A percentile compares a stretch with the other conserved stretches of the same genome.
phyloP scores from a whole-genome alignment of 1,140 invertebrate genomes.

The Hesperophylax magnus region DNA sequence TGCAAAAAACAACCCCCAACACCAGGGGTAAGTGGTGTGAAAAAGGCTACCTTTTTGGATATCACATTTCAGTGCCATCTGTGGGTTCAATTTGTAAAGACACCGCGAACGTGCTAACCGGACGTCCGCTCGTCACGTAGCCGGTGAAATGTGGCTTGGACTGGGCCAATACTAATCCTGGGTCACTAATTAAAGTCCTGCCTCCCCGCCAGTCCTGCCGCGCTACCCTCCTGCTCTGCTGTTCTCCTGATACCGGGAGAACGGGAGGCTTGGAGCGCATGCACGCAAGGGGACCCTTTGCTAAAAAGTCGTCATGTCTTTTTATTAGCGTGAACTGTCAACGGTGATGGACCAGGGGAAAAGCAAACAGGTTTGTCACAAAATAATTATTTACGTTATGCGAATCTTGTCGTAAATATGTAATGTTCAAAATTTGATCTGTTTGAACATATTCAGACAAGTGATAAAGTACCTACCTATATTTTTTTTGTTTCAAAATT shows the following conservation, averaged over 20 bases:
- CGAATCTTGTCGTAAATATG: too few species aligned
- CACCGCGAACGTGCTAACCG: constrained; percentile 31
- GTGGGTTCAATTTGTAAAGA: constrained; percentile 45
- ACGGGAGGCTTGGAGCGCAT: neutral
- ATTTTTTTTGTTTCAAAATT: too few species aligned
- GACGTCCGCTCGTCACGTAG: constrained; percentile 24
- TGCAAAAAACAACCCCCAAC: neutral
- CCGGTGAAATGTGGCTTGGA: constrained; percentile 13
- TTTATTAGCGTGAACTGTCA: constrained; percentile 24
- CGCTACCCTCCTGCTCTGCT: too few species aligned
- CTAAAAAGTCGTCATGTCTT: constrained; percentile 1
- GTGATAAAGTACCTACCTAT: too few species aligned
- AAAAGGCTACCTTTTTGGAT: constrained; percentile 10
- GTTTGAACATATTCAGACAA: too few species aligned
- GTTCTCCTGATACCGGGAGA: too few species aligned
- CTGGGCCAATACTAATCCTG: constrained; percentile 19
- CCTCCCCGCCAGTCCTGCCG: neutral
- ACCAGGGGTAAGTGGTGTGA: neutral
- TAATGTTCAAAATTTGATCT: too few species aligned
- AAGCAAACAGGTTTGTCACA: neutral
- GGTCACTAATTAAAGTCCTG: constrained; percentile 27
- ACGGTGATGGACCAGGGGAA: too few species aligned
- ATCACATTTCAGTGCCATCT: constrained; percentile 48
- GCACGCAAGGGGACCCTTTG: neutral
- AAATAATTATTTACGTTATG: too few species aligned